These are phyloP conservation scores for Argya squamiceps DNA, from an alignment of 2,797 vertebrate genomes.

Conservation along the genomic window DNA sequence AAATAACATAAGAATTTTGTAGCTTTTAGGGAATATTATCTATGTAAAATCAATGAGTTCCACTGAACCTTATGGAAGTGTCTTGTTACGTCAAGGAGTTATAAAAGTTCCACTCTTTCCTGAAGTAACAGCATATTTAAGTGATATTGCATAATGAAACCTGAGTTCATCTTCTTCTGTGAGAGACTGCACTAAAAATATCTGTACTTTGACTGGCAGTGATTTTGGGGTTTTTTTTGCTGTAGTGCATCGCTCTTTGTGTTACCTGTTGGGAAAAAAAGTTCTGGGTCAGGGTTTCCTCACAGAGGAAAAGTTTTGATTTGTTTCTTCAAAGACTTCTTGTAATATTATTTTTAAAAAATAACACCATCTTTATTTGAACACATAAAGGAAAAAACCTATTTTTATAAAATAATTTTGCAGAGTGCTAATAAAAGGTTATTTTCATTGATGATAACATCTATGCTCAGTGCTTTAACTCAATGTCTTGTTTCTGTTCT, in stretches of 20 bases:
- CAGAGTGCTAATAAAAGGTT: fast-evolving
- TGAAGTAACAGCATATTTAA: not conserved
- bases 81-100: not conserved
- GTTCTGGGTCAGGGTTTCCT: not conserved
- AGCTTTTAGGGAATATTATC: not conserved
- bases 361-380: not conserved
- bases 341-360: not conserved
- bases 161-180: not conserved
- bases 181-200: not conserved
- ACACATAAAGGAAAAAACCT: fast-evolving
- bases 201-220: not conserved
- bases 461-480: not conserved
- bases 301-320: not conserved
- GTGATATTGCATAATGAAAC: not conserved
- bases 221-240: not conserved
- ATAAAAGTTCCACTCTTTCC: not conserved
- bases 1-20: not conserved
- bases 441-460: not conserved
- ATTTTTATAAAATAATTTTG: not conserved
- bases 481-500: not conserved
- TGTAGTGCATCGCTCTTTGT: not conserved
- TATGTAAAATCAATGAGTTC: not conserved
- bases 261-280: not conserved
- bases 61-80: not conserved
- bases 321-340: not conserved